These are phyloP conservation scores for Tiliacea citrago DNA, from an alignment of 2,888 invertebrate species.

Conservation along the genomic window DNA sequence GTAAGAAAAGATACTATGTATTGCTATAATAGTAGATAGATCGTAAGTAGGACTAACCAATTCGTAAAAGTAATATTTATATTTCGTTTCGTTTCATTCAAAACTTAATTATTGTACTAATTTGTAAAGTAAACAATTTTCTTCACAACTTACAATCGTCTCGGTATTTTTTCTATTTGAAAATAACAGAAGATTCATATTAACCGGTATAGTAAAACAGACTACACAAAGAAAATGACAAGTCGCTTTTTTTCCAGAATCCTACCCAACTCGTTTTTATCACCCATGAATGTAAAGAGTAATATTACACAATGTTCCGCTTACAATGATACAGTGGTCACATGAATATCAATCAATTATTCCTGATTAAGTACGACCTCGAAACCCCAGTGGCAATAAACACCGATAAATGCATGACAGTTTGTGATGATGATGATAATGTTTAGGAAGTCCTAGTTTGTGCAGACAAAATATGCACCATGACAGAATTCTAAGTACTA, in stretches of 20 bases:
- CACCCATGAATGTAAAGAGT: neutral
- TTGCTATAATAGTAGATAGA: conserved; percentile 60
- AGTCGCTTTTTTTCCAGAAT: conserved; percentile 9
- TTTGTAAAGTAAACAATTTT: conserved; percentile 34
- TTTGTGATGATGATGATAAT: conserved; percentile 7
- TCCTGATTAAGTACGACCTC: neutral
- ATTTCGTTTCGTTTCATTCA: conserved; percentile 30
- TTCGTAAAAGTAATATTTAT: conserved; percentile 50
- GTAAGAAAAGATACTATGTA: conserved; percentile 59
- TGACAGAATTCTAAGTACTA: conserved; percentile 9
- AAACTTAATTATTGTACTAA: conserved; percentile 8
- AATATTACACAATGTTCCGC: neutral
- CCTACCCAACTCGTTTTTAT: conserved; percentile 1
- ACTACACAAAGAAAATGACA: neutral
- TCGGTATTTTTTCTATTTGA: conserved; percentile 12
- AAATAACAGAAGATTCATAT: conserved; percentile 8
- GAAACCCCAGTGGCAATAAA: conserved; percentile 5
- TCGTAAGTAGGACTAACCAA: conserved; percentile 69
- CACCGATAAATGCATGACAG: conserved; percentile 1
- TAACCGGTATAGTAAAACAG: conserved; percentile 11
- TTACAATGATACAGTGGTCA: conserved; percentile 14
- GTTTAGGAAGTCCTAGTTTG: neutral
- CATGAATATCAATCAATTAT: neutral
- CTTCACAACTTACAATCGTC: conserved; percentile 4
- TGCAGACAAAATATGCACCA: conserved; percentile 22